These are phyloP conservation scores for Eolophus roseicapilla DNA, from an alignment of 2,113 vertebrate species.

Conservation along the genomic window DNA sequence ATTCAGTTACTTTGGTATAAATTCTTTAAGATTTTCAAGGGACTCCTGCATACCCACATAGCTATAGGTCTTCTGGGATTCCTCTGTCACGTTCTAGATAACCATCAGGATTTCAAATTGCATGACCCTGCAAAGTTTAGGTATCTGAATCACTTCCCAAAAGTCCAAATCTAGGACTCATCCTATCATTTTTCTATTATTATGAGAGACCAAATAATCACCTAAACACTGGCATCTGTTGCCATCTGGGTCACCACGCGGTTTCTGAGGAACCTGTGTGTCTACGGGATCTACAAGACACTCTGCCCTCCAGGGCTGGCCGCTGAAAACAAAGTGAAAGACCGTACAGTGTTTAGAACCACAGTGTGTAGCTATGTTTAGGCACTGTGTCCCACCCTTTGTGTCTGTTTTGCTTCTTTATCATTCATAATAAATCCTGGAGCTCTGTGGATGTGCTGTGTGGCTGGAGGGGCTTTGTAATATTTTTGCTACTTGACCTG, in stretches of 20 bases:
- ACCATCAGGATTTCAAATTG: neutral
- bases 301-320: neutral
- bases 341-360: neutral
- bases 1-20: neutral
- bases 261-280: neutral
- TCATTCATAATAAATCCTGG: neutral
- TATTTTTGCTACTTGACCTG: neutral
- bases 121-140: neutral
- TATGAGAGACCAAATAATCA: neutral
- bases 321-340: neutral
- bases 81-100: neutral
- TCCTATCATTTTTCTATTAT: neutral
- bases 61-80: neutral
- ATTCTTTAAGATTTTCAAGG: neutral
- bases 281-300: neutral
- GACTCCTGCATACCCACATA: neutral
- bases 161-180: neutral
- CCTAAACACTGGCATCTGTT: neutral
- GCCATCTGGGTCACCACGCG: neutral
- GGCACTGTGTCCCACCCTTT: neutral
- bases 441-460: neutral
- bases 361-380: neutral
- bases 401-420: neutral
- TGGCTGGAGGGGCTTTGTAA: neutral
- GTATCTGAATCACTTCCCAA: neutral